Base-by-base conservation (phyloP, 2,797 vertebrate genomes). In the Helostoma temminkii region DNA sequence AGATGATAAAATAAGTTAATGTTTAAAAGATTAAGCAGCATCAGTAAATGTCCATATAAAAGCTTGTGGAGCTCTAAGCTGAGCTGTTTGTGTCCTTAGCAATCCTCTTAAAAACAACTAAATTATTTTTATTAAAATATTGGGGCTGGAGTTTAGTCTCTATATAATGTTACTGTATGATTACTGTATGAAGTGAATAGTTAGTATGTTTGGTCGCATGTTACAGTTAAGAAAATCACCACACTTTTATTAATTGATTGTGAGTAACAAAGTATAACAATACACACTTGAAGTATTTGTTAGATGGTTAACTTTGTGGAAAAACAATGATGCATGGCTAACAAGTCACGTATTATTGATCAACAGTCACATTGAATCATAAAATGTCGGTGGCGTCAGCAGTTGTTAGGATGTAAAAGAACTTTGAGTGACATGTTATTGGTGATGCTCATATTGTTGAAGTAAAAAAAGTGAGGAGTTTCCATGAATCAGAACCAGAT, bases 401-500 rank as follows among this genome's bases (percentile, higher is more conserved):
- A 39, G 30, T 46, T 37, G 21, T 6, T 18, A 15, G 28, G 30
- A 48, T 22, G 32, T 41, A 21, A 19, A 34, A 12, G 32, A 4
- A 34, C 32, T 30, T 30, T 39, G n/a, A n/a, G 15, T 24, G 16
- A 56, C 15, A 25, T 42, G 22, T 47, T n/a, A n/a, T n/a, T n/a
- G 10, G 11, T 37, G 59, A 48, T 70, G 49, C 34, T 61, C 4
- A 4, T 18, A 56, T 22, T 32, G 15, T 67, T 32, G 9, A 47
- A 53, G 19, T 16, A 25, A 8, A 43, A 52, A 55, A 43, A 47
- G 12, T 53, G 22, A 67, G n/a, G 28, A 5, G 45, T 58, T 54
- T 75, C 71, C 66, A 77, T 89, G 89, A 93, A 92, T 92, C 88
- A 91, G 91, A 91, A 87, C 88, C 88, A 87, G 82, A 80, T 83